Base-by-base conservation (phyloP, 2,113 vertebrate species). In the Erinaceus europaeus region DNA sequence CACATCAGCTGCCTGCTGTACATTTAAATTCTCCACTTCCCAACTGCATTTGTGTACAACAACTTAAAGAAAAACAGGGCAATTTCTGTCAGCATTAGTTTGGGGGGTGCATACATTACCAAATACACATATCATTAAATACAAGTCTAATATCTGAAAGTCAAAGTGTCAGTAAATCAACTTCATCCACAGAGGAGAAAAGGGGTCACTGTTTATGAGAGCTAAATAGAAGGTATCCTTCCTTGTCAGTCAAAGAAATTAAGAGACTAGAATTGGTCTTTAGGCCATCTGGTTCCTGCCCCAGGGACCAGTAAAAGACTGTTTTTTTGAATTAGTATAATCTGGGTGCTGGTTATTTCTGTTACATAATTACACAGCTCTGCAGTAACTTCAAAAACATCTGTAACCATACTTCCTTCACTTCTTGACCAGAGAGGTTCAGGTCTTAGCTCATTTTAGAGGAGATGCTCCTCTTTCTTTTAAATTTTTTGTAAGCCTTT, bases 231-330 rank as follows among this genome's bases (percentile, higher is more conserved):
- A 94, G n/a, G 0, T 84, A 73, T 74, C 72, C 29, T 91, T 90
- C 67, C 86, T 93, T 90, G 92, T 91, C 82, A 89, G 78, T 90
- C 78, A 93, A 77, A 87, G 57, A 91, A 91, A 89, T 92, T 91
- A 86, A 91, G 62, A 91, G 67, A 89, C 12, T 91, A 75, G 76
- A 88, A 92, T 88, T 94, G 72, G 23, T 88, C 72, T 89, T 92
- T 62, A 82, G 50, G 46, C 93, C 88, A 93, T 94, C 83, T 95
- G 93, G 79, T 88, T 94, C 62, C 42, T 95, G 36, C 85, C 69
- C 46, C 32, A 77, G 68, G 86, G 86, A 83, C 32, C 50, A 73
- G 52, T 69, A 85, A 50, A 84, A 27, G 20, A 86, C 73, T 89
- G 50, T 38, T 82, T 62, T n/a, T 79, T 88, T 76, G 5, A 50